Evolutionary conservation across 2,113 vertebrate species (phyloP).

Genomic region (Ophiodon elongatus): DNA sequence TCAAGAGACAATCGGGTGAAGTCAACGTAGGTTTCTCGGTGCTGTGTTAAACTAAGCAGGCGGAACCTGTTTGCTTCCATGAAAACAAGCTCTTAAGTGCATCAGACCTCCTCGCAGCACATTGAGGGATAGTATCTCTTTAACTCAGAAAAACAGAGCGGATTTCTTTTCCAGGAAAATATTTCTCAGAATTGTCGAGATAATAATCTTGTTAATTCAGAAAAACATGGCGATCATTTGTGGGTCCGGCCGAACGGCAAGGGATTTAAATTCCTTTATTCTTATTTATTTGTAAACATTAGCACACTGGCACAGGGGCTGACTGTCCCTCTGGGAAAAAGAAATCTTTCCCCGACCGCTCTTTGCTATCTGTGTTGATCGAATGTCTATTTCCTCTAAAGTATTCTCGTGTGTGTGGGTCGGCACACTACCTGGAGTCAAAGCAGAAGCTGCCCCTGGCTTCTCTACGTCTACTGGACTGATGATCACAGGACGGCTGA

Average conservation of each 20-base stretch:
- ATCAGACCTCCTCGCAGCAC: background rate
- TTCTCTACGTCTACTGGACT: conserved; percentile 66
- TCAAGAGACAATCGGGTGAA: background rate
- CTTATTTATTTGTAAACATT: background rate
- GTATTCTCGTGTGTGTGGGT: background rate
- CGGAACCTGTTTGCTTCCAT: background rate
- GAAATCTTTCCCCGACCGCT: background rate
- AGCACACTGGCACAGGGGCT: background rate
- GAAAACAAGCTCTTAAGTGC: too few species aligned
- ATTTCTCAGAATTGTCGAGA: background rate
- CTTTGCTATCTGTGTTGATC: background rate
- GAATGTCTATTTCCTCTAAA: background rate
- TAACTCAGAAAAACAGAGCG: background rate
- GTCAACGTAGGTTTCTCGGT: background rate
- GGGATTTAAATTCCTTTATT: background rate
- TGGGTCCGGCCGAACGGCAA: background rate
- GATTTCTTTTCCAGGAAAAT: too few species aligned
- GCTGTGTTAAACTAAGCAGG: background rate
- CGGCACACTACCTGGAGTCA: conserved; percentile 78
- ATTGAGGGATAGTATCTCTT: background rate
- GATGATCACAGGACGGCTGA: conserved; percentile 78
- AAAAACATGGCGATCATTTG: background rate
- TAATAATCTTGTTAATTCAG: background rate
- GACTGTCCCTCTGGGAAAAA: background rate
- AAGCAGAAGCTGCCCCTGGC: conserved; percentile 83